phyloP scores from a whole-genome alignment of 2,888 invertebrate species.

The Ecliptopera silaceata region DNA sequence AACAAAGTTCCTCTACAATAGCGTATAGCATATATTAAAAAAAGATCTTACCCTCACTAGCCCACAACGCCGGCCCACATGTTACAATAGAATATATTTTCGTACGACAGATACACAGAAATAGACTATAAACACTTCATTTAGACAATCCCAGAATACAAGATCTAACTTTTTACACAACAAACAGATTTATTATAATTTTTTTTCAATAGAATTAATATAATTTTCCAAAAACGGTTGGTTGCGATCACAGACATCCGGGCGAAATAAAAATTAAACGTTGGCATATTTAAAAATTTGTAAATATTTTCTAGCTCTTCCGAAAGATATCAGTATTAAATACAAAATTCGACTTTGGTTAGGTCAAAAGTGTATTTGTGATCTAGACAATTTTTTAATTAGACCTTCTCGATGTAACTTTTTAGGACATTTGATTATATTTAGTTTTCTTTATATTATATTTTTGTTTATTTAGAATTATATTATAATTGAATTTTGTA shows the following conservation, averaged over 20 bases:
- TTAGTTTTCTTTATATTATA: slow-evolving; percentile 51
- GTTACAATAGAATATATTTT: slow-evolving; percentile 81
- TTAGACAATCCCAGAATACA: slow-evolving; percentile 82
- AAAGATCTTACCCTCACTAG: slow-evolving; percentile 36
- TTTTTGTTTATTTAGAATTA: slow-evolving; percentile 62
- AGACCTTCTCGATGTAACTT: slow-evolving; percentile 73
- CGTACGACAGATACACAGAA: slow-evolving; percentile 73
- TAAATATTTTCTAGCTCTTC: slow-evolving; percentile 83
- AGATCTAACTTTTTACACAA: slow-evolving; percentile 82
- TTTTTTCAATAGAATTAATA: slow-evolving; percentile 53
- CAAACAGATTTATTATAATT: slow-evolving; percentile 36
- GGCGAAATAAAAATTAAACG: slow-evolving; percentile 73
- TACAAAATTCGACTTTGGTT: slow-evolving; percentile 82
- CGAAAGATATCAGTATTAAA: slow-evolving; percentile 83
- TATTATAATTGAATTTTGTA: slow-evolving; percentile 69
- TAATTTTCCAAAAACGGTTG: slow-evolving; percentile 57
- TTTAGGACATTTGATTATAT: slow-evolving; percentile 58
- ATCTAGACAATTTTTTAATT: slow-evolving; percentile 76
- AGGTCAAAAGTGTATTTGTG: slow-evolving; percentile 82
- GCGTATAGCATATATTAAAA: slow-evolving; percentile 15
- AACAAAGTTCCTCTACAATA: slow-evolving; percentile 28
- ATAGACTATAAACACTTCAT: slow-evolving; percentile 76
- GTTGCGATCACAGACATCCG: slow-evolving; percentile 78
- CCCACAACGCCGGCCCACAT: slow-evolving; percentile 56
- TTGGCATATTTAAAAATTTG: slow-evolving; percentile 72